These are phyloP conservation scores for Zhuqinia jingwanae DNA, from an alignment of 2,888 invertebrate genomes.

Conservation along the genomic window DNA sequence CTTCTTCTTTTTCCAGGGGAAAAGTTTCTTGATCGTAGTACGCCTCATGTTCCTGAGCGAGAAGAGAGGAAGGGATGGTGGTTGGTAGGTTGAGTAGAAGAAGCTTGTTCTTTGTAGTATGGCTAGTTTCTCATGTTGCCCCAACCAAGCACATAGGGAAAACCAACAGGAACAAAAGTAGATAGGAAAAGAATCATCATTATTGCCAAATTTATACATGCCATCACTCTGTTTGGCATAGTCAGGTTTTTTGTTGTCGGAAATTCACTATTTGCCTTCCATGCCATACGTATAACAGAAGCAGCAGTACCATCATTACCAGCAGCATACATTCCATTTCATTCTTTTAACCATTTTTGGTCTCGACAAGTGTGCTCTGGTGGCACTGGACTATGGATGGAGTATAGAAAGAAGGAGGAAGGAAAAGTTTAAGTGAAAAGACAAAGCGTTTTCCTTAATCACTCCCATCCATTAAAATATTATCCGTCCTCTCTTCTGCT, in stretches of 20 bases:
- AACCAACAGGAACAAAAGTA: neutral
- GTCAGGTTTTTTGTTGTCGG: conserved; percentile 5
- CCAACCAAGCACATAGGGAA: neutral
- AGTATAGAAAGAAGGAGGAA: conserved; percentile 16
- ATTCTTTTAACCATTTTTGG: conserved; percentile 4
- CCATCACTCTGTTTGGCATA: neutral
- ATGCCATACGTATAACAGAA: conserved; percentile 17
- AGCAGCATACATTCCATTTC: conserved; percentile 48
- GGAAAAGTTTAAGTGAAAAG: conserved; percentile 69
- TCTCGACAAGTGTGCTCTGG: conserved; percentile 24
- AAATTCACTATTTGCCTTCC: conserved; percentile 27
- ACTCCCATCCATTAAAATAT: conserved; percentile 75
- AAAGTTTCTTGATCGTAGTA: too few species aligned
- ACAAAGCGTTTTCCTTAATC: conserved; percentile 75
- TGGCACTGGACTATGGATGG: neutral
- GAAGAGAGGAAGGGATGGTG: too few species aligned
- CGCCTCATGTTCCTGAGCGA: too few species aligned
- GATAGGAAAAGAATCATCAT: conserved; percentile 9
- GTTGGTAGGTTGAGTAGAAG: neutral
- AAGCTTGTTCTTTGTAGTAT: too few species aligned
- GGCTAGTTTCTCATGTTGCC: too few species aligned
- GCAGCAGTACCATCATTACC: neutral
- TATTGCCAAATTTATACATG: conserved; percentile 8
- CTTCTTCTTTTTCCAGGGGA: too few species aligned
- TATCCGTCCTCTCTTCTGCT: conserved; percentile 57